Percentiles rank a stretch among this genome's conserved stretches.
Evolutionary conservation across 2,113 vertebrate genomes (phyloP).

Genomic region (Symphodus melops): DNA sequence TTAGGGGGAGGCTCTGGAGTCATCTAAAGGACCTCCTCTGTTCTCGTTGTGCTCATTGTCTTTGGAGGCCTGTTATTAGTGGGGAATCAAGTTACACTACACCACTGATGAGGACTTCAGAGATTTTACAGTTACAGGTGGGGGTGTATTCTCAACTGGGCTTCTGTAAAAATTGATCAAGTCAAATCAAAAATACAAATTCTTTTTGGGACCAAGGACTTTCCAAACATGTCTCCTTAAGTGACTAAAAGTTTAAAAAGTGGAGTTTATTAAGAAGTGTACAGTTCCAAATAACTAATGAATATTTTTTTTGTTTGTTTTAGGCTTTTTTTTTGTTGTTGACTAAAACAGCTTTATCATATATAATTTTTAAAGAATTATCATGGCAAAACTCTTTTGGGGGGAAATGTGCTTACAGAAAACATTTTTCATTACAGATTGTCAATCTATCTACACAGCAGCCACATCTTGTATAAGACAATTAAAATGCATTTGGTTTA

Average conservation of each 20-base stretch:
- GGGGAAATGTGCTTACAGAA: background rate
- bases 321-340: too few species aligned
- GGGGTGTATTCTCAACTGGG: slow-evolving; percentile 36
- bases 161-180: slow-evolving; percentile 49
- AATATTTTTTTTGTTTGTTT: too few species aligned
- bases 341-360: too few species aligned
- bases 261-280: background rate
- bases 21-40: slow-evolving; percentile 81
- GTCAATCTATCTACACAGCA: background rate
- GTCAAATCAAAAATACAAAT: slow-evolving; percentile 28
- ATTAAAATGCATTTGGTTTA: slow-evolving; percentile 56
- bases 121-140: slow-evolving; percentile 67
- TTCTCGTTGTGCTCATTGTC: slow-evolving; percentile 84
- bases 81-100: slow-evolving; percentile 78
- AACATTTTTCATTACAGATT: background rate
- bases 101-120: slow-evolving; percentile 67
- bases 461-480: slow-evolving; percentile 42
- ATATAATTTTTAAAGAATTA: too few species aligned
- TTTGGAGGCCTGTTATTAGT: slow-evolving; percentile 82
- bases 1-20: slow-evolving; percentile 72
- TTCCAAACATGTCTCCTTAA: background rate
- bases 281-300: background rate
- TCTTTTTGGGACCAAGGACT: slow-evolving; percentile 7
- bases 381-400: too few species aligned
- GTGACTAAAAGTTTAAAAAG: background rate